phyloP scores from a whole-genome alignment of 2,888 invertebrate genomes.

The Drosophila flavopinicola region DNA sequence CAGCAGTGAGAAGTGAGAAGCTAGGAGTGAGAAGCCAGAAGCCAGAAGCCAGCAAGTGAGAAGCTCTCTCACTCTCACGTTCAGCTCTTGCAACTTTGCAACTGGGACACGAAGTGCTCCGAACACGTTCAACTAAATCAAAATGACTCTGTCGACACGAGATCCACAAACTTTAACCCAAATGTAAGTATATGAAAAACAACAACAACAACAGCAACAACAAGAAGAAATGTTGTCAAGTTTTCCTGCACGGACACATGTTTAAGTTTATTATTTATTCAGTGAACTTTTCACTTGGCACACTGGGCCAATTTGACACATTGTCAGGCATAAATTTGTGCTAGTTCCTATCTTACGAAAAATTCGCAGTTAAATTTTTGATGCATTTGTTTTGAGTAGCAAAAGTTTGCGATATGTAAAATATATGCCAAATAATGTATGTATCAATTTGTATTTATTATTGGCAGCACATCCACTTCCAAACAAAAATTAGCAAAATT shows the following conservation, averaged over 20 bases:
- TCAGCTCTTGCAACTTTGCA: constrained; percentile 23
- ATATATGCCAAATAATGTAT: too few species aligned
- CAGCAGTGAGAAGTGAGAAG: too few species aligned
- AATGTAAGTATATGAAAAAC: constrained; percentile 4
- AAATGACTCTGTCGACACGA: constrained; percentile 49
- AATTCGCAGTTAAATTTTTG: too few species aligned
- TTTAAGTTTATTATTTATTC: constrained; percentile 72
- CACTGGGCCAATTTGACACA: constrained; percentile 6
- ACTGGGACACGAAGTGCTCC: constrained; percentile 36
- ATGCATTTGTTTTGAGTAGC: too few species aligned
- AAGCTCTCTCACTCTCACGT: not conserved
- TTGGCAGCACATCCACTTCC: too few species aligned
- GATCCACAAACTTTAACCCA: constrained; percentile 38
- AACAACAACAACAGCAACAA: not conserved
- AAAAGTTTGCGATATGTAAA: too few species aligned
- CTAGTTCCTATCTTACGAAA: too few species aligned
- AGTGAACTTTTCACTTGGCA: constrained; percentile 67
- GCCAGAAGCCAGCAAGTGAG: too few species aligned
- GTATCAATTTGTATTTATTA: too few species aligned
- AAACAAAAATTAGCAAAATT: too few species aligned
- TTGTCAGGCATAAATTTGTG: too few species aligned
- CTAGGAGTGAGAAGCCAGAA: too few species aligned
- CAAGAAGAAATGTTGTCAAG: constrained; percentile 52
- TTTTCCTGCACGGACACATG: constrained; percentile 48
- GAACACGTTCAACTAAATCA: constrained; percentile 46